Evolutionary conservation across 2,888 invertebrate species (phyloP), one percentile per base, ranked within the genome.

Genomic region (Hetaerina titia): DNA sequence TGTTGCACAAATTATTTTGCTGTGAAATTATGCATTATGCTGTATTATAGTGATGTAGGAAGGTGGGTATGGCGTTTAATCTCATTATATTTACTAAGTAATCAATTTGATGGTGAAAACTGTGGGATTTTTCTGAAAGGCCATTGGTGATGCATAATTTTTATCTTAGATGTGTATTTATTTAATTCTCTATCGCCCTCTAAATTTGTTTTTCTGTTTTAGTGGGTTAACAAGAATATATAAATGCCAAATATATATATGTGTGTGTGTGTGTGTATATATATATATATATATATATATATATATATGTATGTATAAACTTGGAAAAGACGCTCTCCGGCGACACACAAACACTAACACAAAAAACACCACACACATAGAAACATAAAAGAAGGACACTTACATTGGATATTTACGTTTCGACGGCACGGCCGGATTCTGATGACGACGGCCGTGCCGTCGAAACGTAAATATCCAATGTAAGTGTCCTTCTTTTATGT

Each of bases 1-100:
- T 92, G 92, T 92, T 92, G 92, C 92, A 92, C 92, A 92, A 92
- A 92, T 92, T 92, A 92, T 92, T 92, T 92, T 92, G 92, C 92
- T 92, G 92, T 92, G 92, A 92, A 92, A 69, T 92, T n/a, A 57
- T 69, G 74, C 69, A 56, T 92, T 92, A 69, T 69, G 74, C 45
- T 25, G 92, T 92, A 92, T 92, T 92, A 92, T 92, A 92, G 92
- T 74, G 92, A 92, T 56, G 69, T 92, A 92, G 92, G 92, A 56
- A 74, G 92, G 56, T 56, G 92, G 69, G 69, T 69, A 92, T 74
- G 92, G 92, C 92, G 69, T 92, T 92, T 92, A 92, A 92, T 69
- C 69, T 92, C 92, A 90, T 90, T 90, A 92, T 92, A 92, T 92
- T 92, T 92, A 92, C 92, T 92, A 92, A 92, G 56, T 92, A 92